Percentiles rank a stretch among this genome's conserved stretches.
phyloP scores from a whole-genome alignment of 2,888 invertebrate genomes.

The Agriotes lineatus region DNA sequence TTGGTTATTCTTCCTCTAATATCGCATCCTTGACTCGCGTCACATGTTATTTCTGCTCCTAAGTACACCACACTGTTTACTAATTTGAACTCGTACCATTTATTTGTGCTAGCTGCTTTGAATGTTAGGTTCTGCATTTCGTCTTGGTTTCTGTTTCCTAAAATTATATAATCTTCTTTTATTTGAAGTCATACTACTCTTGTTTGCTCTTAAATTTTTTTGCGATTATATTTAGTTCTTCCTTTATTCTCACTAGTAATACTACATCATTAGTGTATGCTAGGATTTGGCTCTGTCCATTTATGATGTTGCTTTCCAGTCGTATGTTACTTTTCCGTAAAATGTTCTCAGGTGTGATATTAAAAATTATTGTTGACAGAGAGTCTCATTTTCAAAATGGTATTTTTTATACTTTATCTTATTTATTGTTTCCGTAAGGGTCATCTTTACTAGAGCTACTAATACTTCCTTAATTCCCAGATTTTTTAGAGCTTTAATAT shows the following conservation, averaged over 20 bases:
- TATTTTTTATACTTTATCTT: too few relatives aligned
- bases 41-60: neutral
- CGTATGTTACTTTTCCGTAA: neutral
- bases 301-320: neutral
- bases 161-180: neutral
- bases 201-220: neutral
- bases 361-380: too few relatives aligned
- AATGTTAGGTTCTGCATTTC: neutral
- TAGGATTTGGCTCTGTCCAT: neutral
- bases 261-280: neutral
- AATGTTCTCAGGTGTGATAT: neutral
- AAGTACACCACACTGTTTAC: neutral
- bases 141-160: neutral
- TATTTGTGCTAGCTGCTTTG: too few relatives aligned
- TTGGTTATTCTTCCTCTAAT: neutral
- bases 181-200: neutral
- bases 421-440: neutral
- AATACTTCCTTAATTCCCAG: conserved; percentile 29
- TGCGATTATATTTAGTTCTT: neutral
- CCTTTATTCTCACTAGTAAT: neutral
- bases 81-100: too few relatives aligned
- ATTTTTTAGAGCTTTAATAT: conserved; percentile 27
- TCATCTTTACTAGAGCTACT: neutral
- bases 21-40: neutral
- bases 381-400: too few relatives aligned